Percentiles rank a stretch among this genome's conserved stretches.
phyloP scores from a whole-genome alignment of 2,797 vertebrate genomes.

The Falco rusticolus region DNA sequence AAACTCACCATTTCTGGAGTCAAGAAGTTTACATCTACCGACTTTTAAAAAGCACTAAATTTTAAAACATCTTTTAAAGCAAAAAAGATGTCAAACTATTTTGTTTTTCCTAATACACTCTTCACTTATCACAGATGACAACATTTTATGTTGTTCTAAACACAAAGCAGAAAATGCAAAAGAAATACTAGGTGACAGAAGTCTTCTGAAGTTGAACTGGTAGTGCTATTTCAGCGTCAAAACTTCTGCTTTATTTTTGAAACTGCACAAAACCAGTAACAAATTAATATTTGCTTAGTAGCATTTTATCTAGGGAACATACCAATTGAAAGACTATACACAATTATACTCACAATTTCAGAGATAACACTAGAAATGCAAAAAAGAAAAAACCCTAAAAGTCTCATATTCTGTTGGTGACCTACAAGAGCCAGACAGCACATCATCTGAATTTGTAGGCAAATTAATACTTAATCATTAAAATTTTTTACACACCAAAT shows the following conservation, averaged over 20 bases:
- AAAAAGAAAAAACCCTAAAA: neutral
- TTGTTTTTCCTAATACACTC: neutral
- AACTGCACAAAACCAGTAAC: neutral
- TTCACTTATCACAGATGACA: neutral
- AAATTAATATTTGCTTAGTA: neutral
- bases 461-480: neutral
- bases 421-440: neutral
- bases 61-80: neutral
- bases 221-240: neutral
- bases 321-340: neutral
- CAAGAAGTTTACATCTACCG: neutral
- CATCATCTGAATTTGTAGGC: neutral
- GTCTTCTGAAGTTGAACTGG: neutral
- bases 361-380: neutral
- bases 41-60: neutral
- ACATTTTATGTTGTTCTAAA: neutral
- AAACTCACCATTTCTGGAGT: neutral
- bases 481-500: neutral
- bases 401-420: neutral
- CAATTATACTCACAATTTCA: neutral
- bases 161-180: neutral
- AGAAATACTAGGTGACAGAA: neutral
- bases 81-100: neutral
- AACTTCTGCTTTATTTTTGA: neutral
- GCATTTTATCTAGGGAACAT: neutral